A percentile compares a stretch with the other conserved stretches of the same genome.
Evolutionary conservation across 2,113 vertebrate genomes (phyloP).

Genomic region (Centropus unirufus): DNA sequence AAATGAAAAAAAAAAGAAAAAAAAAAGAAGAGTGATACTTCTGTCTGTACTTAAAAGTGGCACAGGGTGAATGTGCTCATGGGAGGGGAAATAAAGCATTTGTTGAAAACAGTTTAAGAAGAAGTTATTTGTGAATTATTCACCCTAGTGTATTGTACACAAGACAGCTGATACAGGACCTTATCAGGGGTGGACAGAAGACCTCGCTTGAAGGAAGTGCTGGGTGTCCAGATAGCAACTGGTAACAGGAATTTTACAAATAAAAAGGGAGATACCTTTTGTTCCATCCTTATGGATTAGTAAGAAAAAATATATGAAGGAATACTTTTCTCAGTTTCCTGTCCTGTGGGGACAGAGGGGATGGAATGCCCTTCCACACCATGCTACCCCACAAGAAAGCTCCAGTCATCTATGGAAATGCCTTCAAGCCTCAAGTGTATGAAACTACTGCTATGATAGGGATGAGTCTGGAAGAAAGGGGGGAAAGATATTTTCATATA

Average conservation of each 20-base stretch:
- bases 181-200: neutral
- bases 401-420: neutral
- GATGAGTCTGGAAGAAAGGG: neutral
- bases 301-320: neutral
- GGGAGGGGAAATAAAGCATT: neutral
- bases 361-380: neutral
- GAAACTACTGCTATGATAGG: neutral
- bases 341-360: neutral
- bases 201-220: neutral
- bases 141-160: neutral
- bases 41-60: neutral
- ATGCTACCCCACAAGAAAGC: accelerated
- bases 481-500: neutral
- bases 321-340: neutral
- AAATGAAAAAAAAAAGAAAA: neutral
- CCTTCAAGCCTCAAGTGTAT: neutral
- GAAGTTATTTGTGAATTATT: neutral
- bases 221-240: neutral
- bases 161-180: neutral
- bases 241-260: neutral
- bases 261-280: neutral
- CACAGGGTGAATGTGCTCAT: neutral
- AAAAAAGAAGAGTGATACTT: neutral
- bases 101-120: neutral
- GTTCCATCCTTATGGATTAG: neutral